Base-by-base conservation (phyloP, 2,888 invertebrate genomes). In the Macrosiphum euphorbiae region DNA sequence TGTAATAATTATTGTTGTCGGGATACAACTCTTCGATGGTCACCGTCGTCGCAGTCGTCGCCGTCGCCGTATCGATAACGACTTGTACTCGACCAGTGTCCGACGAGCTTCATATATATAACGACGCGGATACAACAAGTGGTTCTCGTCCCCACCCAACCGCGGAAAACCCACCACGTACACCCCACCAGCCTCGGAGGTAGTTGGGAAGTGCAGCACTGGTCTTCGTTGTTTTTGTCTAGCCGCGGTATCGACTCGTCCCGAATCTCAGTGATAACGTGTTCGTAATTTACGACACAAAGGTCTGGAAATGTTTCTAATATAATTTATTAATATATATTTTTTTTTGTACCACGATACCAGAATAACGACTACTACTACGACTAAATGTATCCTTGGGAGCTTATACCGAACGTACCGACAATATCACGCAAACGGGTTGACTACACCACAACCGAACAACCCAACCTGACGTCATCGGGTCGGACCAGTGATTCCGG, bases 21-120 rank as follows among this genome's bases (percentile, higher is more conserved):
- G 85, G 4, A 13, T n/a, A 85, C 47, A 26, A 47, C 44, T 85
- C 16, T 50, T 20, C 50, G 52, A 28, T 87, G 86, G 44, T 47
- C 86, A 44, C 87, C 50, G 50, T 50, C 50, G 87, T 87, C 87
- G 86, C 44, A 28, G 87, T 87, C 35, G 28, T 52, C 52, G 55
- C 35, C 35, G 88, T 88, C 35, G n/a, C 88, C 88, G 88, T 88
- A 35, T 88, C 52, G 52, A 55, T 88, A 35, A 20, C 88, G 35
- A 55, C 88, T 41, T 52, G 55, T 55, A 88, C 24, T 52, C 20
- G 24, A 41, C 55, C 5, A 35, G 88, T 10, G 52, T 24, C 35
- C 24, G 35, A 2, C 52, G 24, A 24, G n/a, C 41, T 35, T 35
- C 41, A 35, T 35, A 47, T 28, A 78, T 35, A 35, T 20, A 78